Evolutionary conservation across 2,888 invertebrate species (phyloP), one percentile per base, ranked within the genome.

Genomic region (Macropis europaea): DNA sequence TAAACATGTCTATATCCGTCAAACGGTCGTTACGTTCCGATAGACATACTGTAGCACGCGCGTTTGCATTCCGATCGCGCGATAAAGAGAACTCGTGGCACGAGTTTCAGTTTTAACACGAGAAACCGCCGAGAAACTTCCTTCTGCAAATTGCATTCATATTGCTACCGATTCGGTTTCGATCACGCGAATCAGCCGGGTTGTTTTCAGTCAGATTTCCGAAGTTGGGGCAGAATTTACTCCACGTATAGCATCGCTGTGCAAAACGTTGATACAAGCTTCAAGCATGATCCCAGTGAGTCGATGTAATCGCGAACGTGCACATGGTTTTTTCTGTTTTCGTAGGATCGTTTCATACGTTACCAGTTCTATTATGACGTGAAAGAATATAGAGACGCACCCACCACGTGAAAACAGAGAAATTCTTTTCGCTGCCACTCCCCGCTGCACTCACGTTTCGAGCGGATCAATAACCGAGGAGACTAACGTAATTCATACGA

Each of bases 391-490:
- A 40, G 42, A 17, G 15, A 40, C 2, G 24, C 6, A 17, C 13
- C 24, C 26, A 5, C 36, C 48, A 40, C 9, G n/a, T 32, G n/a
- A n/a, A 52, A 42, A 38, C 48, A 45, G 45, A 64, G 38, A 64
- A 70, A 76, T 79, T 59, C 68, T 60, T 59, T 62, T 59, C 42
- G 54, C 70, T 47, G 73, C 73, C 78, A 70, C 78, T 78, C 79
- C 73, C 70, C 30, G 30, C 47, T 45, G 19, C 47, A 42, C 30
- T 52, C 61, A 38, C 54, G 57, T 45, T 64, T 59, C 19, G 45
- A 42, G 42, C 60, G 60, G 71, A 78, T 79, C 79, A 69, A 79
- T 79, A 79, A 71, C 68, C 34, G 64, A 43, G 61, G 19, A 60
- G 52, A 54, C 47, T 42, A 52, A 45, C 45, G 56, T 68, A 64